Evolutionary conservation across 2,797 vertebrate genomes (phyloP).

Genomic region (Darevskia mixta): DNA sequence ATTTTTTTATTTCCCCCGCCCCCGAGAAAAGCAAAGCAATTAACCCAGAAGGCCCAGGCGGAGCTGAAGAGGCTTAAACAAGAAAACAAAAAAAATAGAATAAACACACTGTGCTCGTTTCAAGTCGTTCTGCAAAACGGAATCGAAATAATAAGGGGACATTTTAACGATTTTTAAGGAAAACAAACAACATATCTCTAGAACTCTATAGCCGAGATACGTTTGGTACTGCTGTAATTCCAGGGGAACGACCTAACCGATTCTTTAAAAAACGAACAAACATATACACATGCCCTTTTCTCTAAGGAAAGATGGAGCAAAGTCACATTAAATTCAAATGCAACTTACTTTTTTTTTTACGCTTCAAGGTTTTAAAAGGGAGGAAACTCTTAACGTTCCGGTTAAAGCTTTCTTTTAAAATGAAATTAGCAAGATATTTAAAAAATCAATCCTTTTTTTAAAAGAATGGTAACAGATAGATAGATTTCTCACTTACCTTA

Average conservation of each 20-base stretch:
- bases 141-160: background rate
- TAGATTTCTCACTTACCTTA: slow-evolving; percentile 60
- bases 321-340: background rate
- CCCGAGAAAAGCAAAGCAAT: background rate
- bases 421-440: background rate
- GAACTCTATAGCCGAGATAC: background rate
- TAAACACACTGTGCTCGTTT: background rate
- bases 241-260: background rate
- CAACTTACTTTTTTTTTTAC: background rate
- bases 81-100: background rate
- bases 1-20: no score
- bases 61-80: background rate
- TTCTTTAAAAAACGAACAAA: background rate
- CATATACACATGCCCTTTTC: background rate
- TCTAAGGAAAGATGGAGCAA: background rate
- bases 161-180: no score
- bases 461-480: no score
- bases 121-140: background rate
- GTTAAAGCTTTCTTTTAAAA: background rate
- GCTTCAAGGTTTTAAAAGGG: background rate
- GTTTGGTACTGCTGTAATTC: background rate
- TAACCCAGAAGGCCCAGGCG: background rate
- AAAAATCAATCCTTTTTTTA: background rate
- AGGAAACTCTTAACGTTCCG: no score
- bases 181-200: background rate